phyloP scores from a whole-genome alignment of 2,888 invertebrate genomes.

The Sminthurides aquaticus region DNA sequence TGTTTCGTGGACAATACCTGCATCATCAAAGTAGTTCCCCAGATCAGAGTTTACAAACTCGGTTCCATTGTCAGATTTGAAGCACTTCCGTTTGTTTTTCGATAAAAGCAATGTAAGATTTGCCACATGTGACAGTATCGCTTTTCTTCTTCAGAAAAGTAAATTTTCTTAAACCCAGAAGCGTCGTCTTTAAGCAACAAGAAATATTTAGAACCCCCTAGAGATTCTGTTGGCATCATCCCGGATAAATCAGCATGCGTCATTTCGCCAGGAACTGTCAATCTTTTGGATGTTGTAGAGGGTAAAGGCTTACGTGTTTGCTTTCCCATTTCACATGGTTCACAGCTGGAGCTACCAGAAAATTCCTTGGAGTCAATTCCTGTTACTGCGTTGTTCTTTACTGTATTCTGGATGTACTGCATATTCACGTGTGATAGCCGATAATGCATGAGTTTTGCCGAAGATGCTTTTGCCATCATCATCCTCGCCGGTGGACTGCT shows the following conservation, averaged over 20 bases:
- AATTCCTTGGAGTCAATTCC: conserved; percentile 16
- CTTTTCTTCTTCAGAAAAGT: conserved; percentile 24
- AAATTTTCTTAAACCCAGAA: conserved; percentile 13
- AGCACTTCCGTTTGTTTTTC: conserved; percentile 2
- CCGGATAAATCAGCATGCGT: conserved; percentile 23
- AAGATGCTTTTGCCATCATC: neutral
- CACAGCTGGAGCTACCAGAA: neutral
- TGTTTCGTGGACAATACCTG: neutral
- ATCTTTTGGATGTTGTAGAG: neutral
- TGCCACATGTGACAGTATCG: conserved; percentile 9
- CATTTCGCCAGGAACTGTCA: neutral
- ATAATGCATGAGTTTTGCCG: conserved; percentile 2
- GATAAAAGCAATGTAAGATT: conserved; percentile 5
- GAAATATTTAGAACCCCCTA: conserved; percentile 13
- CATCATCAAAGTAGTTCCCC: neutral
- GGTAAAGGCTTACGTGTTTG: conserved; percentile 10
- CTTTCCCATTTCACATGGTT: conserved; percentile 13
- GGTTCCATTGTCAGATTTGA: conserved; percentile 11
- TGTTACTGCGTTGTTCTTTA: conserved; percentile 12
- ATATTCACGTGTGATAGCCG: conserved; percentile 22
- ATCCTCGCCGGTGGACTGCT: neutral
- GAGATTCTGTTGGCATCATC: conserved; percentile 7
- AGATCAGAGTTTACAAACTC: conserved; percentile 7
- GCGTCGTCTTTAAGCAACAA: conserved; percentile 18
- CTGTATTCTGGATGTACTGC: conserved; percentile 17